Evolutionary conservation across 2,888 invertebrate genomes (phyloP).

Genomic region (Sussaba pulchella): DNA sequence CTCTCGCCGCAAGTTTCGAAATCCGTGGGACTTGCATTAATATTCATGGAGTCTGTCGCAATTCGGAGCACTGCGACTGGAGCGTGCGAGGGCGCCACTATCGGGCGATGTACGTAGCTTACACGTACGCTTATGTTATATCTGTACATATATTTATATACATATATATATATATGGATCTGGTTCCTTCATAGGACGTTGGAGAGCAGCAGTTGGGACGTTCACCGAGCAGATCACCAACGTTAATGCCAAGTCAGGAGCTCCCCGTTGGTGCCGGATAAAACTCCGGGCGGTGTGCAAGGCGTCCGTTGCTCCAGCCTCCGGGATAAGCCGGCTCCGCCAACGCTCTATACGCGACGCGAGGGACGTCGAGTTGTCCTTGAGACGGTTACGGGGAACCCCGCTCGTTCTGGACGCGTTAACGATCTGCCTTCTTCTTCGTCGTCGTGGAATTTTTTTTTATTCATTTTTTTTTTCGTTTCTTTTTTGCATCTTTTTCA

Average conservation of each 20-base stretch:
- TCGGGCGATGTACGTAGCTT: slow-evolving; percentile 34
- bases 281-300: slow-evolving; percentile 43
- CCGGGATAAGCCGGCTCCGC: slow-evolving; percentile 59
- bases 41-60: slow-evolving; percentile 67
- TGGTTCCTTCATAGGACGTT: slow-evolving; percentile 39
- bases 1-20: slow-evolving; percentile 61
- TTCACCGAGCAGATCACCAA: slow-evolving; percentile 60
- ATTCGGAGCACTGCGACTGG: slow-evolving; percentile 60
- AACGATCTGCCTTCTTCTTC: slow-evolving; percentile 67
- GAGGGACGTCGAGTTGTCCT: slow-evolving; percentile 66
- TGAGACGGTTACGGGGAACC: slow-evolving; percentile 63
- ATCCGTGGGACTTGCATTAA: slow-evolving; percentile 67
- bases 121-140: slow-evolving; percentile 9
- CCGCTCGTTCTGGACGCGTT: slow-evolving; percentile 66
- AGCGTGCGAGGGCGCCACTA: slow-evolving; percentile 9
- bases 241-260: slow-evolving; percentile 66
- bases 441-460: slow-evolving; percentile 22
- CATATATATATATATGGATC: slow-evolving; percentile 20
- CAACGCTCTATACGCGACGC: slow-evolving; percentile 40
- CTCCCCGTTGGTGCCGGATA: slow-evolving; percentile 39
- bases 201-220: slow-evolving; percentile 58
- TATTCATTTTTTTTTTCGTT: background rate
- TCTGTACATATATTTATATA: background rate
- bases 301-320: slow-evolving; percentile 42
- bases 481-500: background rate